Evolutionary conservation across 1,140 invertebrate genomes (phyloP).

Genomic region (Macrobrachium rosenbergii): DNA sequence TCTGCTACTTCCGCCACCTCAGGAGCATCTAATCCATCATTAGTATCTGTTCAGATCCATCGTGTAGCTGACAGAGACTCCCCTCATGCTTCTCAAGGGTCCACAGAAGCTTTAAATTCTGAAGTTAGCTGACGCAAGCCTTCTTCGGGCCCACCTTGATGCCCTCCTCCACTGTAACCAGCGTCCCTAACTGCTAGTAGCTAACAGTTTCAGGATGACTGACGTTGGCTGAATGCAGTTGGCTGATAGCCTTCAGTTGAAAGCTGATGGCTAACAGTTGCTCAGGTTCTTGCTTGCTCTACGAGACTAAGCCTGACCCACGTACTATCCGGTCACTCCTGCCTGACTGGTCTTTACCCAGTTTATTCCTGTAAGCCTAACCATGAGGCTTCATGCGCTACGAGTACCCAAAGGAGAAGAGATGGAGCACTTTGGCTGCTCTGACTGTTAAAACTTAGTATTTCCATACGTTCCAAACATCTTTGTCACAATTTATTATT

Average conservation of each 20-base stretch:
- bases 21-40: constrained; percentile 57
- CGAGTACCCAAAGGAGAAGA: constrained; percentile 63
- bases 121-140: constrained; percentile 59
- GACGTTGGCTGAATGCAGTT: constrained; percentile 44
- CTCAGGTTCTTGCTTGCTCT: constrained; percentile 37
- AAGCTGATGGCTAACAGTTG: constrained; percentile 55
- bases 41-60: constrained; percentile 63
- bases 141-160: constrained; percentile 51
- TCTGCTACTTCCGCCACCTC: constrained; percentile 62
- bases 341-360: constrained; percentile 52
- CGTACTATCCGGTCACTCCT: constrained; percentile 39
- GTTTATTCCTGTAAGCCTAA: constrained; percentile 55
- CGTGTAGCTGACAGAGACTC: constrained; percentile 42
- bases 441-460: constrained; percentile 60
- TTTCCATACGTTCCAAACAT: constrained; percentile 58
- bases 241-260: constrained; percentile 60
- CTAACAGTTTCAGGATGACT: constrained; percentile 42
- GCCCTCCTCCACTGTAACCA: constrained; percentile 47
- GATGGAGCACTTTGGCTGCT: constrained; percentile 57
- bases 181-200: constrained; percentile 33
- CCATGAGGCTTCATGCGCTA: constrained; percentile 62
- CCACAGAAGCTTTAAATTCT: constrained; percentile 51
- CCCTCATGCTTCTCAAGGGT: constrained; percentile 50
- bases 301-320: constrained; percentile 34
- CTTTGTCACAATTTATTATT: constrained; percentile 55